These are phyloP conservation scores for Lepidochrysops patricia DNA, from an alignment of 2,888 invertebrate species.

Conservation along the genomic window DNA sequence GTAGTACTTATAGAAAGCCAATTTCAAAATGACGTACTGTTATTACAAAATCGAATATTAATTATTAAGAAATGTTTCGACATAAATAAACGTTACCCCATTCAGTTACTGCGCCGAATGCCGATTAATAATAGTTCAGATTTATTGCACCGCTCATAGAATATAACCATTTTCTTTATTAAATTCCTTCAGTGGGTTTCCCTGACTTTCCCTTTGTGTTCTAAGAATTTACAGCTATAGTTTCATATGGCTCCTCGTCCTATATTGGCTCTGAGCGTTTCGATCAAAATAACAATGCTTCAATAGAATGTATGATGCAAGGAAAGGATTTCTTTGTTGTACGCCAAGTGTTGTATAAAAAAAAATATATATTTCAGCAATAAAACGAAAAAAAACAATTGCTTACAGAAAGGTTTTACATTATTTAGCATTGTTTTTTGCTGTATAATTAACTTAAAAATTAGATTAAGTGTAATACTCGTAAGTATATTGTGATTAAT, in stretches of 20 bases:
- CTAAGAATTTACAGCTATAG: constrained; percentile 8
- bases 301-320: background rate
- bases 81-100: background rate
- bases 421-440: too few relatives aligned
- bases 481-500: background rate
- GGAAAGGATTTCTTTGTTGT: background rate
- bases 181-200: constrained; percentile 6
- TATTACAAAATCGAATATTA: background rate
- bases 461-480: too few relatives aligned
- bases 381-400: too few relatives aligned
- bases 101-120: background rate
- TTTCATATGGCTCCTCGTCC: constrained; percentile 5
- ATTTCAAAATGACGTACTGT: too few relatives aligned
- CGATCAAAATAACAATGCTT: background rate
- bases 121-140: background rate
- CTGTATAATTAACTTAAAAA: too few relatives aligned
- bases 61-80: background rate
- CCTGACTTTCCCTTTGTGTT: background rate
- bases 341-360: background rate
- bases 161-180: constrained; percentile 6
- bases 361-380: too few relatives aligned
- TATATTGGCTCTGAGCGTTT: constrained; percentile 1
- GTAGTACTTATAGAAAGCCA: too few relatives aligned
- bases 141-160: background rate
- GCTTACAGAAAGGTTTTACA: too few relatives aligned